phyloP scores from a whole-genome alignment of 2,888 invertebrate genomes.

The Cephus rjabovi region DNA sequence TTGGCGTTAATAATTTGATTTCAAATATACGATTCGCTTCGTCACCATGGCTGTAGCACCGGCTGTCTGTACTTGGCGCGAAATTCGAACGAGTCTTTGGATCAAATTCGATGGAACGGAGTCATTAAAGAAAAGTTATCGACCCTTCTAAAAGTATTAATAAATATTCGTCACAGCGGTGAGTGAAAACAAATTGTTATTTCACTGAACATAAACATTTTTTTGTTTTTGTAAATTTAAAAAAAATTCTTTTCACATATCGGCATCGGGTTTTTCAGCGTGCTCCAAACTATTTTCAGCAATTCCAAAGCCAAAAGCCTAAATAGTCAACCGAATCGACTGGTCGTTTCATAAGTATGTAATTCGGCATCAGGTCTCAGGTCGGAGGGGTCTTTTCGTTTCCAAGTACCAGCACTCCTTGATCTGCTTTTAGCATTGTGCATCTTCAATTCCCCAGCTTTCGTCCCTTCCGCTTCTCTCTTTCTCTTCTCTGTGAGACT shows the following conservation, averaged over 20 bases:
- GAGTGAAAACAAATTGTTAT: too few species aligned
- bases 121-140: too few species aligned
- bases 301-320: slow-evolving; percentile 67
- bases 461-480: not conserved
- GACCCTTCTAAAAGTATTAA: too few species aligned
- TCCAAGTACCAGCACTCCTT: not conserved
- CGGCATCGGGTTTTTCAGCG: slow-evolving; percentile 14
- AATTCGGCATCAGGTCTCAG: slow-evolving; percentile 58
- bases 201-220: too few species aligned
- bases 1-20: too few species aligned
- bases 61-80: too few species aligned
- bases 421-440: not conserved
- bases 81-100: too few species aligned
- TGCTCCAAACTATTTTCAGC: slow-evolving; percentile 1
- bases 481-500: not conserved
- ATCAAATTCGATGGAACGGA: too few species aligned
- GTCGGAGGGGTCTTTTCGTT: slow-evolving; percentile 41
- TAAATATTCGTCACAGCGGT: too few species aligned
- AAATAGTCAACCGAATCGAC: slow-evolving; percentile 68
- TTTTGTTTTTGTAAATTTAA: slow-evolving; percentile 19
- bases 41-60: too few species aligned
- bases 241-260: slow-evolving; percentile 27
- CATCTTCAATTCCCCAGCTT: not conserved
- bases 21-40: too few species aligned
- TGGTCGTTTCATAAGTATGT: slow-evolving; percentile 66